A percentile compares a stretch with the other conserved stretches of the same genome.
phyloP scores from a whole-genome alignment of 2,888 invertebrate genomes.

The Conus canariensis region DNA sequence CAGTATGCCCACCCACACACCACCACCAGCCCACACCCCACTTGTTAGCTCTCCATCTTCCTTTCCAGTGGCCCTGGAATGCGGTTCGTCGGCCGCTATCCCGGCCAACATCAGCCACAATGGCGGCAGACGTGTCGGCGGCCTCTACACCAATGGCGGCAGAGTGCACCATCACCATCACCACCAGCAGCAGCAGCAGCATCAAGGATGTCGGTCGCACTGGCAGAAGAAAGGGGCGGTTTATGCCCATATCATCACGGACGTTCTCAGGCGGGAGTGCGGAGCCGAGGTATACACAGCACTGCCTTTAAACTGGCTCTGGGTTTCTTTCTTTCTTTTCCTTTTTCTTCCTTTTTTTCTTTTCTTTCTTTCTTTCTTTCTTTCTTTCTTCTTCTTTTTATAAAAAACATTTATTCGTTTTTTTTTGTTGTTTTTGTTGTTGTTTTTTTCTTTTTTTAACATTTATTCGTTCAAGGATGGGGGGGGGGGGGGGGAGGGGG shows the following conservation, averaged over 20 bases:
- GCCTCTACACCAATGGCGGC: not conserved
- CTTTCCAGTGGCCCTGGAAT: not conserved
- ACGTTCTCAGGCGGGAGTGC: not conserved
- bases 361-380: too few species aligned
- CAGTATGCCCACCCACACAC: too few species aligned
- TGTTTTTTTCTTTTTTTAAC: too few species aligned
- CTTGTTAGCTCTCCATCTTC: not conserved
- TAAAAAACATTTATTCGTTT: too few species aligned
- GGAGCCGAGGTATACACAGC: not conserved
- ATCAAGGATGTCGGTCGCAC: not conserved
- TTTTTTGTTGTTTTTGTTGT: too few species aligned
- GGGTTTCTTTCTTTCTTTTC: too few species aligned
- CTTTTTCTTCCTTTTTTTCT: too few species aligned
- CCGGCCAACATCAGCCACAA: constrained; percentile 16
- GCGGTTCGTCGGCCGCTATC: not conserved
- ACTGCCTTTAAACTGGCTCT: too few species aligned
- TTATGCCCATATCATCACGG: not conserved
- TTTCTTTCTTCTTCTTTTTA: too few species aligned
- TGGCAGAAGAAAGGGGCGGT: not conserved
- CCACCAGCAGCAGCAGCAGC: too few species aligned
- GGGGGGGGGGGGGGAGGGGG: rapidly evolving
- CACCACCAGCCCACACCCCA: not conserved
- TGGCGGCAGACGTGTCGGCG: not conserved
- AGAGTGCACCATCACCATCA: not conserved
- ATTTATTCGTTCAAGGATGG: too few species aligned